Evolutionary conservation across 2,797 vertebrate genomes (phyloP).

Genomic region (Hippocampus kuda): DNA sequence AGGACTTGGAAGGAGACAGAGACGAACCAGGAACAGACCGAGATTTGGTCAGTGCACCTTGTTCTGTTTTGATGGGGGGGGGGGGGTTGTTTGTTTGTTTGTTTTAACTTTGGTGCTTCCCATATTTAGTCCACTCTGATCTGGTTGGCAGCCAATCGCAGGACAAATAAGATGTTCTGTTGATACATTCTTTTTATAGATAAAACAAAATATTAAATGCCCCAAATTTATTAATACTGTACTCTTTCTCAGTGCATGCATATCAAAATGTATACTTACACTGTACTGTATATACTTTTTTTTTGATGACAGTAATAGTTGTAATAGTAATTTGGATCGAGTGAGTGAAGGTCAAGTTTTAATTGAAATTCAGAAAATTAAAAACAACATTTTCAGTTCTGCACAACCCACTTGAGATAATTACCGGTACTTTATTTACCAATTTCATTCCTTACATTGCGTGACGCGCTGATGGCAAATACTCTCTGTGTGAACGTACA

Average conservation of each 20-base stretch:
- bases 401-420: not conserved
- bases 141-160: no score
- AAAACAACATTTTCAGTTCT: not conserved
- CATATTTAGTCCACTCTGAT: no score
- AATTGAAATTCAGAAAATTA: not conserved
- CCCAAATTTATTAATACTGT: no score
- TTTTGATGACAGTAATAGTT: not conserved
- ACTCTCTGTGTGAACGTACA: not conserved
- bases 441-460: not conserved
- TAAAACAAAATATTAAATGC: no score
- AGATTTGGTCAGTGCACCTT: conserved; percentile 60
- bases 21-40: conserved; percentile 46
- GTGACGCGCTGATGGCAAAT: not conserved
- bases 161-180: no score
- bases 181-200: no score
- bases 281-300: not conserved
- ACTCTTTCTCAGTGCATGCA: not conserved
- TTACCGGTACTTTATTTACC: not conserved
- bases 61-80: not conserved
- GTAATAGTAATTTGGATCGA: not conserved
- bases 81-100: no score
- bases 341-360: not conserved
- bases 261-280: not conserved
- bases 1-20: conserved; percentile 50
- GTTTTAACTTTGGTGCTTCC: no score